A percentile compares a stretch with the other conserved stretches of the same genome.
phyloP scores from a whole-genome alignment of 2,113 vertebrate genomes.

The Tetrax tetrax region DNA sequence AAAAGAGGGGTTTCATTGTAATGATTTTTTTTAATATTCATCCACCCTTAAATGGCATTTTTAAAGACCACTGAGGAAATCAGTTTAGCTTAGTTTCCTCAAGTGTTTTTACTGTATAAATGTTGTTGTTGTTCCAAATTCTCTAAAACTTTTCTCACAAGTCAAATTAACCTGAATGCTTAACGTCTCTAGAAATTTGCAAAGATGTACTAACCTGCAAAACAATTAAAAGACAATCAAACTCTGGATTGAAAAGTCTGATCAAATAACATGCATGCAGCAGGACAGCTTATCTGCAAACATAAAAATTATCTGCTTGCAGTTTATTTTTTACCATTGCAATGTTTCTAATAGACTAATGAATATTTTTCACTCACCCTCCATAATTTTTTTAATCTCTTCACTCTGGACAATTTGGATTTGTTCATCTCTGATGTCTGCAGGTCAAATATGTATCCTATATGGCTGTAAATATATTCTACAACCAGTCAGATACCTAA shows the following conservation, averaged over 20 bases:
- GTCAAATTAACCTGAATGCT: not conserved
- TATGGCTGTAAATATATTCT: slow-evolving; percentile 29
- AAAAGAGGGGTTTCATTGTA: not conserved
- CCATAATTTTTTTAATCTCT: slow-evolving; percentile 86
- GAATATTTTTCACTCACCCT: slow-evolving; percentile 84
- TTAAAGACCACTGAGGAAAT: slow-evolving; percentile 38
- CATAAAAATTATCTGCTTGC: not conserved
- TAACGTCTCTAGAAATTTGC: not conserved
- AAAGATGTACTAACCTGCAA: slow-evolving; percentile 1
- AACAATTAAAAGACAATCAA: not conserved
- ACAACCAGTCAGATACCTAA: slow-evolving; percentile 32
- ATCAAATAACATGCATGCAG: not conserved
- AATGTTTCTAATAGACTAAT: not conserved
- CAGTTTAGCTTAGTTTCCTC: not conserved
- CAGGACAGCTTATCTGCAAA: not conserved
- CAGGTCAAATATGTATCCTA: slow-evolving; percentile 69
- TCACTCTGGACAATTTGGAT: slow-evolving; percentile 81
- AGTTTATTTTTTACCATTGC: not conserved
- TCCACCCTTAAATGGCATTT: not conserved
- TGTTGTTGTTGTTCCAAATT: not conserved
- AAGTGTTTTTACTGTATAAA: not conserved
- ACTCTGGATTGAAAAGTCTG: not conserved
- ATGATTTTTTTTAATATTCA: not conserved
- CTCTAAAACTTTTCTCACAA: slow-evolving; percentile 21
- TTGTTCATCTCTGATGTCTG: slow-evolving; percentile 70